These are phyloP conservation scores for Morpho helenor DNA, from an alignment of 2,888 invertebrate species.

Conservation along the genomic window DNA sequence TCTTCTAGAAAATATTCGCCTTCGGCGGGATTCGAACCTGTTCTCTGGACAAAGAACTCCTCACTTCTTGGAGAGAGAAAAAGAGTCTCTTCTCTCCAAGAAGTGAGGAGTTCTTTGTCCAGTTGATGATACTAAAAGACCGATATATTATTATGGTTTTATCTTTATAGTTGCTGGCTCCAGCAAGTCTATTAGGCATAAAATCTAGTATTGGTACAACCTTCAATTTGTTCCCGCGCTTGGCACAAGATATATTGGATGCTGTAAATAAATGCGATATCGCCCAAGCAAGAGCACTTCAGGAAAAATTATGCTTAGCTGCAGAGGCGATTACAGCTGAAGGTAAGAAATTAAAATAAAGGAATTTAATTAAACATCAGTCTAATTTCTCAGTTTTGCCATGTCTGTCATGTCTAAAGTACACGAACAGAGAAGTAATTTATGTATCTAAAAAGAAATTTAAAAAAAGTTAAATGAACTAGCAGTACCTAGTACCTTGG, in stretches of 20 bases:
- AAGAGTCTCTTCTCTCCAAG: too few species aligned
- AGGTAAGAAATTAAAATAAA: conserved; percentile 51
- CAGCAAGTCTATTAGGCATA: conserved; percentile 83
- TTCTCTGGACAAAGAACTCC: background rate
- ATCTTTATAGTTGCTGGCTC: conserved; percentile 80
- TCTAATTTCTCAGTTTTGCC: too few species aligned
- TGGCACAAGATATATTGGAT: conserved; percentile 77
- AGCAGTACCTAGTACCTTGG: too few species aligned
- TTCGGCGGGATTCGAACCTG: too few species aligned
- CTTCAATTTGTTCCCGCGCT: conserved; percentile 82
- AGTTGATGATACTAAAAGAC: background rate
- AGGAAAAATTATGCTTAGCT: conserved; percentile 73
- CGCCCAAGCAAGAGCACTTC: conserved; percentile 67
- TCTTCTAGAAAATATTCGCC: conserved; percentile 48
- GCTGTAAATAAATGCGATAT: conserved; percentile 70
- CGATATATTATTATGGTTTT: background rate
- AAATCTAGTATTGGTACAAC: conserved; percentile 86
- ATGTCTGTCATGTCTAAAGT: too few species aligned
- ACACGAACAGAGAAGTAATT: too few species aligned
- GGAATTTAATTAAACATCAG: background rate
- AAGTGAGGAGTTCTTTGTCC: background rate
- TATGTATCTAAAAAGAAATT: too few species aligned
- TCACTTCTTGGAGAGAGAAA: background rate
- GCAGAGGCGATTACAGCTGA: conserved; percentile 72
- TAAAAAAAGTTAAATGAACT: too few species aligned